These are phyloP conservation scores for Tretioscincus oriximinensis DNA, from an alignment of 2,113 vertebrate genomes.

Conservation along the genomic window DNA sequence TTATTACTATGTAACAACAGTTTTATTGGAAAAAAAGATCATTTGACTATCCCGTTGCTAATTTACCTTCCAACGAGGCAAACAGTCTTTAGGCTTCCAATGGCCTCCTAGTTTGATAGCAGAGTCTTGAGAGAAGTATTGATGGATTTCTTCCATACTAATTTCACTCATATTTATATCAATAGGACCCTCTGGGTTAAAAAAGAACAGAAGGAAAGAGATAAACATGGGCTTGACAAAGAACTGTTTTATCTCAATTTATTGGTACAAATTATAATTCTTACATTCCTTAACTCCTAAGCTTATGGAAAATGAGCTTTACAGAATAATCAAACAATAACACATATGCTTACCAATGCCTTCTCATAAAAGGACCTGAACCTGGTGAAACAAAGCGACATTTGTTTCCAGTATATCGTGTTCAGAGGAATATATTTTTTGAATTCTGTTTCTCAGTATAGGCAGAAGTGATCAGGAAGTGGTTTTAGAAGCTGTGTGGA, in stretches of 20 bases:
- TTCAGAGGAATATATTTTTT: too few relatives aligned
- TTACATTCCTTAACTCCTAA: neutral
- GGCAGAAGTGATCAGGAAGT: too few relatives aligned
- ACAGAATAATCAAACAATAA: too few relatives aligned
- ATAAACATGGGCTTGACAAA: neutral
- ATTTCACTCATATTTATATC: slow-evolving; percentile 95
- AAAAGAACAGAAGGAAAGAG: neutral
- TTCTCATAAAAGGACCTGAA: too few relatives aligned
- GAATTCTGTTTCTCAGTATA: too few relatives aligned
- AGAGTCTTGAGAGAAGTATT: slow-evolving; percentile 77
- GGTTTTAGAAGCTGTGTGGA: too few relatives aligned
- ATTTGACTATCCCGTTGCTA: neutral
- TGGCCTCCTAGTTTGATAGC: slow-evolving; percentile 82
- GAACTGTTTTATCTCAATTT: neutral
- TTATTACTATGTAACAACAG: neutral
- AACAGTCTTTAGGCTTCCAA: slow-evolving; percentile 91
- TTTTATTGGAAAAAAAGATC: neutral
- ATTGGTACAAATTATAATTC: neutral
- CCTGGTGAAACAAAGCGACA: too few relatives aligned
- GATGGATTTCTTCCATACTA: slow-evolving; percentile 85
- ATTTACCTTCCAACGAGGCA: slow-evolving; percentile 93
- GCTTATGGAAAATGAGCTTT: neutral
- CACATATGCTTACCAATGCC: neutral
- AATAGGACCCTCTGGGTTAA: slow-evolving; percentile 82
- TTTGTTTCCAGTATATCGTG: too few relatives aligned